Conservation (phyloP, 2,888 invertebrate species). For the Epinotia bilunana region DNA sequence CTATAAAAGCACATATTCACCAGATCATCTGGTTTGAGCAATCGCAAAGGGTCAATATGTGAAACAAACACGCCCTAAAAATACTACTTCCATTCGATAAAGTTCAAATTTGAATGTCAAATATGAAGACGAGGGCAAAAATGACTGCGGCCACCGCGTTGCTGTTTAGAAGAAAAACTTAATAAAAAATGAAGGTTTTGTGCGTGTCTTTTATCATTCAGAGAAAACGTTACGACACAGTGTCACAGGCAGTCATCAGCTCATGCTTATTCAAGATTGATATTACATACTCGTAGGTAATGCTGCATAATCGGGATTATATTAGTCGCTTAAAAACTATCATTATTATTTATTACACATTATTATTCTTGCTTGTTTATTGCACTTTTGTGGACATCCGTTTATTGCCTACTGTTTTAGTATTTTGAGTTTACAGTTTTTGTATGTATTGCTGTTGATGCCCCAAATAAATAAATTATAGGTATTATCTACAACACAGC, state of each 20-base stretch:
- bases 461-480: too few relatives aligned
- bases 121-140: background rate
- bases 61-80: background rate
- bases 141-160: background rate
- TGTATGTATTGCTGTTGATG: too few relatives aligned
- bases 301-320: background rate
- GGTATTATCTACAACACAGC: too few relatives aligned
- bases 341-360: background rate
- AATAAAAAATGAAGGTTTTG: background rate
- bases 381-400: too few relatives aligned
- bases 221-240: constrained; percentile 18
- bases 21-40: background rate
- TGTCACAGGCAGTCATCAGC: constrained; percentile 19
- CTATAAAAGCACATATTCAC: background rate
- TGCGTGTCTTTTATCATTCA: background rate
- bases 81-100: background rate
- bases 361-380: too few relatives aligned
- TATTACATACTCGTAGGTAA: constrained; percentile 18
- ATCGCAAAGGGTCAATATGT: too few relatives aligned
- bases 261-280: background rate
- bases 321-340: constrained; percentile 5
- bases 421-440: too few relatives aligned
- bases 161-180: background rate
- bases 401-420: too few relatives aligned
- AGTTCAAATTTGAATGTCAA: background rate